Percentiles rank a stretch among this genome's conserved stretches.
Conservation (phyloP, 2,888 invertebrate species). For the Stenurella melanura region DNA sequence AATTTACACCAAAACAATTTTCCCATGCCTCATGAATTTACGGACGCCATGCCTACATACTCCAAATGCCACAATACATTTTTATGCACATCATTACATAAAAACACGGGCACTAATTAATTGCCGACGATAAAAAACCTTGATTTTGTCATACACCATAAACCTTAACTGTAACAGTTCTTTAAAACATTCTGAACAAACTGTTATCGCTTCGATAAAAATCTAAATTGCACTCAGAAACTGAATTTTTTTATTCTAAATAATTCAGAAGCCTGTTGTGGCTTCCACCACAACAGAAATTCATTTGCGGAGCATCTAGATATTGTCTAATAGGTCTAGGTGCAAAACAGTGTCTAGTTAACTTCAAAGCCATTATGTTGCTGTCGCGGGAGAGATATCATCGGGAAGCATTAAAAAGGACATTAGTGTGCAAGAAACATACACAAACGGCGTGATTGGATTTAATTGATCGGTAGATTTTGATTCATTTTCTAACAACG, state of each 20-base stretch:
- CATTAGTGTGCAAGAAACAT: conserved; percentile 11
- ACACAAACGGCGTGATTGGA: conserved; percentile 5
- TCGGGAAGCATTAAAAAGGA: conserved; percentile 2
- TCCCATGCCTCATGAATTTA: not conserved
- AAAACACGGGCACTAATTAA: not conserved
- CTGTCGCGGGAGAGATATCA: not conserved
- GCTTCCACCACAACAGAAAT: not conserved
- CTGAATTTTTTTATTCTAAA: conserved; percentile 11
- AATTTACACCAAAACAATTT: not conserved
- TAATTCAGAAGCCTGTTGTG: conserved; percentile 8
- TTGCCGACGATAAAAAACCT: conserved; percentile 5
- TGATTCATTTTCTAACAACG: conserved; percentile 5
- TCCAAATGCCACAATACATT: not conserved
- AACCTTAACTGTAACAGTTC: conserved; percentile 5
- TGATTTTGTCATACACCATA: not conserved
- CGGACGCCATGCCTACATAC: not conserved
- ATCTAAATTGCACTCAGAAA: not conserved
- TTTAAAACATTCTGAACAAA: not conserved
- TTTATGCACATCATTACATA: not conserved
- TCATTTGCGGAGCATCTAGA: not conserved
- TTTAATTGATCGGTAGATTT: conserved; percentile 8
- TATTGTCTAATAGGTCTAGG: conserved; percentile 13
- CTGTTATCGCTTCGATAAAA: conserved; percentile 11
- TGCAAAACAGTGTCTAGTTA: not conserved
- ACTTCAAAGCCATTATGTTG: conserved; percentile 5